These are phyloP conservation scores for Helicorthomorpha holstii DNA, from an alignment of 1,140 invertebrate genomes.

Conservation along the genomic window DNA sequence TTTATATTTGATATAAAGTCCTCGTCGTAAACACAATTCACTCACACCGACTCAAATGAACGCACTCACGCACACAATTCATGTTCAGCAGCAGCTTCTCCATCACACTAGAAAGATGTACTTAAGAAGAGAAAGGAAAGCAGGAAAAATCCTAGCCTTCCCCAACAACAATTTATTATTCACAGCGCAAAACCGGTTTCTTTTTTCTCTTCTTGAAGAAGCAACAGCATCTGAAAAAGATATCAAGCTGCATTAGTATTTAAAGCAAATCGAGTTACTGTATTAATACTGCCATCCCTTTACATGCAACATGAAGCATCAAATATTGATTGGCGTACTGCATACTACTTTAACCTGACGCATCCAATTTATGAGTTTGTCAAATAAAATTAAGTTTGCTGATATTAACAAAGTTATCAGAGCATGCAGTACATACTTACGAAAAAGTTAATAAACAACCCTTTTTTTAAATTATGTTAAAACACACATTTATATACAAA, in stretches of 20 bases:
- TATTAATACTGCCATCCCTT: not conserved
- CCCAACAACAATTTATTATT: no score
- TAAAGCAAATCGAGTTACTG: not conserved
- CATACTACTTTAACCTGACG: no score
- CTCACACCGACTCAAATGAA: no score
- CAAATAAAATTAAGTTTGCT: not conserved
- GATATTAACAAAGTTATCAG: not conserved
- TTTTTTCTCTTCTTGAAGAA: conserved; percentile 96
- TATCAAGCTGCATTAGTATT: conserved; percentile 2
- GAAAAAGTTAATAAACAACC: not conserved
- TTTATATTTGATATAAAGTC: no score
- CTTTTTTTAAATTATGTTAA: not conserved
- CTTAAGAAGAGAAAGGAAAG: no score
- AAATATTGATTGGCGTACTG: not conserved
- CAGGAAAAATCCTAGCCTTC: no score
- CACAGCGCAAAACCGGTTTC: no score
- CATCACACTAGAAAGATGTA: no score
- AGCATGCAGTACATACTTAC: not conserved
- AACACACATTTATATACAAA: not conserved
- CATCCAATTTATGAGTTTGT: not conserved
- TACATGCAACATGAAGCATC: not conserved
- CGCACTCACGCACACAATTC: no score
- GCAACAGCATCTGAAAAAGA: conserved; percentile 75
- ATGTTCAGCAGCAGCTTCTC: no score
- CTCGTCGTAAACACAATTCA: no score